These are phyloP conservation scores for Fragum whitleyi DNA, from an alignment of 2,888 invertebrate genomes.

Conservation along the genomic window DNA sequence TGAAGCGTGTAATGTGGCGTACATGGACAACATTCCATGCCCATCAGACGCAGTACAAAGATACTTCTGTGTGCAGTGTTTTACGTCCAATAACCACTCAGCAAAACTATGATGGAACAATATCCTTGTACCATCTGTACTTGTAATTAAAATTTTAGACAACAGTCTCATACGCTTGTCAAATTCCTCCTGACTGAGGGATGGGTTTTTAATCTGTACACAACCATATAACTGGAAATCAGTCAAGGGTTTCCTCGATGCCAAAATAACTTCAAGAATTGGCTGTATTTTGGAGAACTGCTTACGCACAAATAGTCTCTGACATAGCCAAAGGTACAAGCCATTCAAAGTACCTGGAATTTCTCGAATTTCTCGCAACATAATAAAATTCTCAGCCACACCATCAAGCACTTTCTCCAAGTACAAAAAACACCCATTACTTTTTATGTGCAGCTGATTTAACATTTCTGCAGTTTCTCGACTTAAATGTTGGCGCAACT, in stretches of 20 bases:
- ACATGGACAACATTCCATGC: conserved; percentile 89
- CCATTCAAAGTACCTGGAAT: conserved; percentile 98
- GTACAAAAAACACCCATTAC: conserved; percentile 90
- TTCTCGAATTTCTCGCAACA: conserved; percentile 93
- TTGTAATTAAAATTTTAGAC: conserved; percentile 89
- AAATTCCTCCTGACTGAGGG: conserved; percentile 86
- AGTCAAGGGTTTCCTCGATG: conserved; percentile 92
- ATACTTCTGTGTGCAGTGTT: conserved; percentile 98
- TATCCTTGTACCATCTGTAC: conserved; percentile 87
- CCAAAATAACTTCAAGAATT: conserved; percentile 94
- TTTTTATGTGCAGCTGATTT: conserved; percentile 97
- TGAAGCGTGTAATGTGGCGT: conserved; percentile 88
- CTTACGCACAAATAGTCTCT: conserved; percentile 95
- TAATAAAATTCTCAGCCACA: conserved; percentile 96
- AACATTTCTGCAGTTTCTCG: conserved; percentile 96
- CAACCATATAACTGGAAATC: conserved; percentile 91
- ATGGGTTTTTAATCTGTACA: conserved; percentile 92
- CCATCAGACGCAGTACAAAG: conserved; percentile 92
- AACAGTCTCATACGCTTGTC: conserved; percentile 76
- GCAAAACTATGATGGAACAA: conserved; percentile 98
- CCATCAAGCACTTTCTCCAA: conserved; percentile 89
- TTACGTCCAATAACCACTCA: conserved; percentile 98
- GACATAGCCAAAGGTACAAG: conserved; percentile 97
- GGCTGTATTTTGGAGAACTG: conserved; percentile 90
- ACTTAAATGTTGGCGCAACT: conserved; percentile 94